These are phyloP conservation scores for Tupaia chinensis DNA, from an alignment of 2,113 vertebrate genomes.

Conservation along the genomic window DNA sequence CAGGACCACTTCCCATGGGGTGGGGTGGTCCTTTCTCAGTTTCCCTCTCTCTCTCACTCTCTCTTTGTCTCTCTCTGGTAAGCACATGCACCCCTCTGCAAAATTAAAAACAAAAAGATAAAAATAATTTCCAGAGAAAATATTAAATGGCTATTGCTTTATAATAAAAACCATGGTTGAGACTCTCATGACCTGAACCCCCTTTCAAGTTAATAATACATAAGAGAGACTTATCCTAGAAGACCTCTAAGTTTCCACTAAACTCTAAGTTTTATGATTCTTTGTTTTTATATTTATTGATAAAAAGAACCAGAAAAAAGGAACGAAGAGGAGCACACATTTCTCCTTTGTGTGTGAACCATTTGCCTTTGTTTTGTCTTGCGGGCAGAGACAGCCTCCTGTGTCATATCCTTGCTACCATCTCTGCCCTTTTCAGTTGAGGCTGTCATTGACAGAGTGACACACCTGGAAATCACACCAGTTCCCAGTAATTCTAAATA, in stretches of 20 bases:
- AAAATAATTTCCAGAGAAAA: neutral
- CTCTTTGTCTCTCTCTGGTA: too few species aligned
- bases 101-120: too few species aligned
- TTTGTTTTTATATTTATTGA: conserved; percentile 10
- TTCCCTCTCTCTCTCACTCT: too few species aligned
- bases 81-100: too few species aligned
- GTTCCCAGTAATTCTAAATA: conserved; percentile 50
- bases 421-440: neutral
- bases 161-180: neutral
- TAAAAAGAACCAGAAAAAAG: neutral
- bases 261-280: neutral
- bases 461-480: conserved; percentile 15
- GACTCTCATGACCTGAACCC: neutral
- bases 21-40: too few species aligned
- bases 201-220: neutral
- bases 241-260: neutral
- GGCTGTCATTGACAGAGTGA: neutral
- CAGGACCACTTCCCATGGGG: too few species aligned
- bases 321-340: neutral
- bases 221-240: neutral
- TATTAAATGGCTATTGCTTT: neutral
- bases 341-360: neutral
- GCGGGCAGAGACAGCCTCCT: neutral
- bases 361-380: neutral
- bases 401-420: neutral